phyloP scores from a whole-genome alignment of 2,888 invertebrate species.

The Phortica magna region DNA sequence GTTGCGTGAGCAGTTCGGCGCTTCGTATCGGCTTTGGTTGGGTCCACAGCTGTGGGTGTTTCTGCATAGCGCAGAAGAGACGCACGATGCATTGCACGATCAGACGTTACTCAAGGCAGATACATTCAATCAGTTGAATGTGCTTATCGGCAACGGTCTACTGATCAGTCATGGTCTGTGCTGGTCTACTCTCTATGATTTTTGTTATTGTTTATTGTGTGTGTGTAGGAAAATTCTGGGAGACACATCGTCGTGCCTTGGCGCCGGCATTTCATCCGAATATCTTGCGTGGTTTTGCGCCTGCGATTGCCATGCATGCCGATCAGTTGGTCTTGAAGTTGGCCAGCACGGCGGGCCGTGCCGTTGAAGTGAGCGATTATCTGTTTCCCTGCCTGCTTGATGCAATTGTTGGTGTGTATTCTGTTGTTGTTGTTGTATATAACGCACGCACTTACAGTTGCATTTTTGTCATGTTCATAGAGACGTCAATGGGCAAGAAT shows the following conservation, averaged over 20 bases:
- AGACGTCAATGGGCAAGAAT: conserved; percentile 90
- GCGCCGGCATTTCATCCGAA: conserved; percentile 89
- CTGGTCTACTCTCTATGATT: background rate
- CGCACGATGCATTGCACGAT: conserved; percentile 71
- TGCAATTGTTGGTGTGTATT: conserved; percentile 80
- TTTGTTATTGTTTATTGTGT: background rate
- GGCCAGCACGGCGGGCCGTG: conserved; percentile 28
- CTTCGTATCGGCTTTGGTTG: conserved; percentile 74
- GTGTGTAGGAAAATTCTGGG: conserved; percentile 81
- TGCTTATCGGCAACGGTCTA: conserved; percentile 74
- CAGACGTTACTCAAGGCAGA: conserved; percentile 64
- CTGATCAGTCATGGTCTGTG: conserved; percentile 71
- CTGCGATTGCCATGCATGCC: conserved; percentile 83
- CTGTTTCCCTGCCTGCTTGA: conserved; percentile 83
- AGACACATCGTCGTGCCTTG: conserved; percentile 83
- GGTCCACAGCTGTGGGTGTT: conserved; percentile 76
- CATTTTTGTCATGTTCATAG: conserved; percentile 78
- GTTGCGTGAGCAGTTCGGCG: conserved; percentile 61
- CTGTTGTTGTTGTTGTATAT: background rate
- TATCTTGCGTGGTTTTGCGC: conserved; percentile 84
- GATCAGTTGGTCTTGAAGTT: conserved; percentile 79
- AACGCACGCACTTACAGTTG: background rate
- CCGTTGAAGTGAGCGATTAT: conserved; percentile 79
- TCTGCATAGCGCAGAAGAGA: conserved; percentile 70
- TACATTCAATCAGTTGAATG: conserved; percentile 68